A percentile compares a stretch with the other conserved stretches of the same genome.
phyloP scores from a whole-genome alignment of 2,797 vertebrate genomes.

The Lepilemur ruficaudatus region DNA sequence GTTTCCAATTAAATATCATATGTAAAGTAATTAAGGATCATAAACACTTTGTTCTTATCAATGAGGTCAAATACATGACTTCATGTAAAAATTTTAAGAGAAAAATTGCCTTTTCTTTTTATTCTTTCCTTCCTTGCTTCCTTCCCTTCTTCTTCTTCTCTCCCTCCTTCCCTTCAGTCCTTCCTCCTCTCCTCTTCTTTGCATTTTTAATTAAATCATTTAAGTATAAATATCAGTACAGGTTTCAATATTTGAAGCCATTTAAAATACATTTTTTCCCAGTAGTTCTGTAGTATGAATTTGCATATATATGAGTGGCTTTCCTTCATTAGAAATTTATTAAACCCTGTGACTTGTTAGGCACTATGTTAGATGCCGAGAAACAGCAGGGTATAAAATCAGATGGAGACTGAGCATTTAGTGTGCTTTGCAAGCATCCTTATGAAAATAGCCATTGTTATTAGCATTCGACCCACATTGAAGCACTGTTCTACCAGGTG shows the following conservation, averaged over 20 bases:
- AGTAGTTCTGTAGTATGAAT: background rate
- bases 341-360: background rate
- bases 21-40: background rate
- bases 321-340: background rate
- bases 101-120: background rate
- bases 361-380: background rate
- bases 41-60: background rate
- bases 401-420: background rate
- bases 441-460: background rate
- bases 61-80: background rate
- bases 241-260: background rate
- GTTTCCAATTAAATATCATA: background rate
- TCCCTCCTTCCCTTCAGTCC: rapidly evolving
- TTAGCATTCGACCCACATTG: background rate
- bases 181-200: too few relatives aligned
- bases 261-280: background rate
- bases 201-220: background rate
- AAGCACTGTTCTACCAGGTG: background rate
- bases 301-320: background rate
- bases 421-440: background rate
- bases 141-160: rapidly evolving
- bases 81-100: background rate
- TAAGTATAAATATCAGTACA: background rate
- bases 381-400: background rate
- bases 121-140: rapidly evolving